phyloP scores from a whole-genome alignment of 2,888 invertebrate species.

The Rhopalosiphum nymphaeae region DNA sequence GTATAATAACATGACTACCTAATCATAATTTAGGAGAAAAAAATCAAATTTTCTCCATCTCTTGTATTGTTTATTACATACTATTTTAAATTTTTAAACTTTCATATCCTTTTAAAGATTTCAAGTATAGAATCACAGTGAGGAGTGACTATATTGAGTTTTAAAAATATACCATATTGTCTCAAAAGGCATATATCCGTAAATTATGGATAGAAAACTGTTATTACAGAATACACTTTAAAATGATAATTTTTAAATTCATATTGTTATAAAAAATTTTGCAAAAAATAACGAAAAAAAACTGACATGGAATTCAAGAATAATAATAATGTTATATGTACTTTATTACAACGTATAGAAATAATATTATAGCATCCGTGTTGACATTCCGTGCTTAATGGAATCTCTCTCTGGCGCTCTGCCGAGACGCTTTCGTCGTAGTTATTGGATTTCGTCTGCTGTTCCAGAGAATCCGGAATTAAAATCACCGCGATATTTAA shows the following conservation, averaged over 20 bases:
- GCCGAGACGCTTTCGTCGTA: not conserved
- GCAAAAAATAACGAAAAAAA: not conserved
- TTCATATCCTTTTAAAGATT: not conserved
- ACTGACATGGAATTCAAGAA: not conserved
- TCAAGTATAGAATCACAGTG: not conserved
- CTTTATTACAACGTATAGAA: not conserved
- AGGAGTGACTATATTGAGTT: not conserved
- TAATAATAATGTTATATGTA: not conserved
- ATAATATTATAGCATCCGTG: not conserved
- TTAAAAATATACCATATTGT: not conserved
- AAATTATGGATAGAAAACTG: not conserved
- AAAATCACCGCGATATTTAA: not conserved
- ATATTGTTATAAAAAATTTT: not conserved
- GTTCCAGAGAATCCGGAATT: not conserved
- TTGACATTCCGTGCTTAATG: not conserved
- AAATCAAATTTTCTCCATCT: not conserved
- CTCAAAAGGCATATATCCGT: not conserved
- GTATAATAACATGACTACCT: not conserved
- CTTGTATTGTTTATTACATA: constrained; percentile 4
- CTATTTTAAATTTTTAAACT: not conserved
- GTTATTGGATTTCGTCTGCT: not conserved
- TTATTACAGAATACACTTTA: not conserved
- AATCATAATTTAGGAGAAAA: not conserved
- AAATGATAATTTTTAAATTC: not conserved
- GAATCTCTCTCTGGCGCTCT: constrained; percentile 7